A percentile compares a stretch with the other conserved stretches of the same genome.
phyloP scores from a whole-genome alignment of 2,888 invertebrate species.

The Epinotia bilunana region DNA sequence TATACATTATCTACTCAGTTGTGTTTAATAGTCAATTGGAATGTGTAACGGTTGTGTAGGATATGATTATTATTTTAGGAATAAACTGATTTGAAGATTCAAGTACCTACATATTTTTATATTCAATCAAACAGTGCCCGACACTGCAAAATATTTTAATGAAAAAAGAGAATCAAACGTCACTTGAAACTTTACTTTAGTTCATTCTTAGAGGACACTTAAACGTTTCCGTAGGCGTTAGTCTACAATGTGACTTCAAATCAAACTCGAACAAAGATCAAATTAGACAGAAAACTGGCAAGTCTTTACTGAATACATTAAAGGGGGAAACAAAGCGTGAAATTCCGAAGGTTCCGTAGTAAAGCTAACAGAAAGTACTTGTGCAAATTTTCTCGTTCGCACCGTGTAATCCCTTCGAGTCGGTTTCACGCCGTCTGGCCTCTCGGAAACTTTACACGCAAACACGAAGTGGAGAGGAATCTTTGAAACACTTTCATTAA shows the following conservation, averaged over 20 bases:
- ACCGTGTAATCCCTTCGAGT: conserved; percentile 62
- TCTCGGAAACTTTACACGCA: conserved; percentile 56
- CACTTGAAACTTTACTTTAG: neutral
- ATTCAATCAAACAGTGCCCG: neutral
- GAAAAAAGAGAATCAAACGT: neutral
- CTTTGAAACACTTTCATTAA: conserved; percentile 47
- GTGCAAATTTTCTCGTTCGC: conserved; percentile 63
- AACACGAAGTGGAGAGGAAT: conserved; percentile 54
- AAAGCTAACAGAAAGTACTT: conserved; percentile 48
- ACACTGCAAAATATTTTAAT: neutral
- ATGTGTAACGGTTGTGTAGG: neutral
- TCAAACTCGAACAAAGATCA: conserved; percentile 39
- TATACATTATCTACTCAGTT: too few species aligned
- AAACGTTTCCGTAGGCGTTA: conserved; percentile 14
- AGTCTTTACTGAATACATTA: conserved; percentile 45
- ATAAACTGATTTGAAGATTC: too few species aligned
- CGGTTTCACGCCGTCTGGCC: conserved; percentile 63
- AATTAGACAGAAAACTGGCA: conserved; percentile 45
- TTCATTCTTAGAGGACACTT: neutral
- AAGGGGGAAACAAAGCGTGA: conserved; percentile 45
- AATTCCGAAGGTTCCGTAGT: conserved; percentile 45
- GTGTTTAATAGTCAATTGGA: too few species aligned
- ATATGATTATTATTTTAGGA: neutral
- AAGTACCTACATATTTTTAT: neutral
- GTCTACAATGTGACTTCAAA: conserved; percentile 22